Base-by-base conservation (phyloP, 2,113 vertebrate genomes). In the Strix uralensis region DNA sequence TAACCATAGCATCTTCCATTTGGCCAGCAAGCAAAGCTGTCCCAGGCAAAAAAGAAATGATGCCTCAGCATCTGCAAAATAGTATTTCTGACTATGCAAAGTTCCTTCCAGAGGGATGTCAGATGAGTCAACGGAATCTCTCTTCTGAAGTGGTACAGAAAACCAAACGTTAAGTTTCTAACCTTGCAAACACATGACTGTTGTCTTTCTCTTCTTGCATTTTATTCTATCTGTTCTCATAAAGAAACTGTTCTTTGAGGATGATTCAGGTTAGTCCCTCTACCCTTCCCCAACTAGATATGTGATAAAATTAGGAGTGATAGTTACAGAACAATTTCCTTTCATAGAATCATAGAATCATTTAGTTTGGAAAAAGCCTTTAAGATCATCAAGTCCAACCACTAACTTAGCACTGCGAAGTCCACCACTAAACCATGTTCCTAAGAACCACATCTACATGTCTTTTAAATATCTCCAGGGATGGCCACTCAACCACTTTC, bases 261-360 rank as follows among this genome's bases (percentile, higher is more conserved):
- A 75, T 47, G 29, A 81, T 67, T 65, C 63, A 86, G 61, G 49
- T 95, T 92, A 81, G 65, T 65, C 25, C 29, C 44, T 84, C 74
- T 62, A 92, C 54, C 21, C 54, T 82, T 94, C n/a, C 66, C 30
- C 72, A 87, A 90, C 15, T 88, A 90, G 82, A 80, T 61, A 65
- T 57, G 29, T 78, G 80, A 70, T 46, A 93, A 97, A 97, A 91
- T 92, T 91, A 91, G 44, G 78, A 86, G 38, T 87, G 18, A 42
- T 7, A 70, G 18, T 17, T 61, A 67, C 40, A 59, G 40, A 79
- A 74, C 6, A 18, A 44, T 92, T 83, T 81, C 57, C 51, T 83
- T 93, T 18, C 44, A 44, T 44, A 44, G 44, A 44, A 44, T 46
- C 44, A 46, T 46, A 46, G 44, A 46, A 46, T 46, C 44, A 46